These are phyloP conservation scores for Furcula furcula DNA, from an alignment of 2,888 invertebrate species.

Conservation along the genomic window DNA sequence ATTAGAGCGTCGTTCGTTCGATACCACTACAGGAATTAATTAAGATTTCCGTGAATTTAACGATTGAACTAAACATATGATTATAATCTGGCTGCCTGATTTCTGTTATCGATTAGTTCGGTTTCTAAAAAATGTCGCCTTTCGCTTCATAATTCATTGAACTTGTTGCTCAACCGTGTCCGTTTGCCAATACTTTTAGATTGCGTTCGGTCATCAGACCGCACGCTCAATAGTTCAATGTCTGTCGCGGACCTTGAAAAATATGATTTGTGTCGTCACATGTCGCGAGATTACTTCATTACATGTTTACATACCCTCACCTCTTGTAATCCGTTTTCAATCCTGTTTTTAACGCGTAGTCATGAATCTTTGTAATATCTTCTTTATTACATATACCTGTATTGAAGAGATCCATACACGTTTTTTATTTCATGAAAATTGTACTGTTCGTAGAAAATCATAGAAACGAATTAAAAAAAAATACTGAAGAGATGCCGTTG, in stretches of 20 bases:
- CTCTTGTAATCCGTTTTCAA: no score
- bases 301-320: no score
- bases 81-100: not conserved
- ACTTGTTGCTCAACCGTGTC: conserved; percentile 43
- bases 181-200: conserved; percentile 47
- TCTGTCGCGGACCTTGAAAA: conserved; percentile 48
- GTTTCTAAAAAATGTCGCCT: conserved; percentile 26
- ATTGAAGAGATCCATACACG: no score
- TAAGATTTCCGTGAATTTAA: no score
- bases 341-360: no score
- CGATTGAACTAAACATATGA: no score
- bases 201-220: conserved; percentile 55
- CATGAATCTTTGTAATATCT: not conserved
- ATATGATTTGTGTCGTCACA: conserved; percentile 32
- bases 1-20: no score
- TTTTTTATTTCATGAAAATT: no score
- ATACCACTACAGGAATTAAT: no score
- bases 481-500: no score
- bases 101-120: conserved; percentile 9
- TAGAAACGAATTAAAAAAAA: no score
- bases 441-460: no score
- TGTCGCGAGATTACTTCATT: conserved; percentile 22
- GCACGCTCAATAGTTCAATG: conserved; percentile 58
- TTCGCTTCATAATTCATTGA: conserved; percentile 40
- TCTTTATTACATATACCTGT: not conserved